Evolutionary conservation across 2,888 invertebrate species (phyloP).

Genomic region (Drosophila siamana): DNA sequence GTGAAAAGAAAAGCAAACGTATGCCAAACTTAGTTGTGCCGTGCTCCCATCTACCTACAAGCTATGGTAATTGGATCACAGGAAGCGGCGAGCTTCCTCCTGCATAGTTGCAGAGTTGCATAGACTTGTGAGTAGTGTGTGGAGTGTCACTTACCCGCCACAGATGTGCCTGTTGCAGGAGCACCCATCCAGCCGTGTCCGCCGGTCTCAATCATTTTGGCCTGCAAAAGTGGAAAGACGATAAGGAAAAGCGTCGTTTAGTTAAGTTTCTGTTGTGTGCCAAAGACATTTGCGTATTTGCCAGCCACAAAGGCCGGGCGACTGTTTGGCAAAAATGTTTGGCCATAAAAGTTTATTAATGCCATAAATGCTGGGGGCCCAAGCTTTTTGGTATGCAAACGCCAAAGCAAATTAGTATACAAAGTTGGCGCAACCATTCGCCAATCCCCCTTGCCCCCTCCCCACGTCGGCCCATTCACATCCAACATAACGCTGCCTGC

Average conservation of each 20-base stretch:
- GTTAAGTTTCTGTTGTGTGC: conserved; percentile 9
- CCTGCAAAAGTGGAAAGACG: conserved; percentile 66
- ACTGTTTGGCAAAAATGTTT: conserved; percentile 41
- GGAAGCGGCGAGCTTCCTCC: conserved; percentile 7
- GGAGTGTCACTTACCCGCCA: conserved; percentile 81
- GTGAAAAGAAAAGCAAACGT: conserved; percentile 29
- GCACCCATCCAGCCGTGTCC: conserved; percentile 84
- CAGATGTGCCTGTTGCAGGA: conserved; percentile 83
- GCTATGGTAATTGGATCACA: conserved; percentile 45
- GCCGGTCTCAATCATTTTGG: conserved; percentile 84
- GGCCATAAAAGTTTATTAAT: conserved; percentile 80
- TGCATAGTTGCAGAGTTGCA: conserved; percentile 1
- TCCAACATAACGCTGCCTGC: too few species aligned
- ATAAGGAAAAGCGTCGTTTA: conserved; percentile 50
- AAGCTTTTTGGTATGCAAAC: conserved; percentile 78
- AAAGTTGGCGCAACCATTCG: conserved; percentile 64
- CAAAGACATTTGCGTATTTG: conserved; percentile 45
- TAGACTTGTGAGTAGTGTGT: conserved; percentile 2
- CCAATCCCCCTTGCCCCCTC: too few species aligned
- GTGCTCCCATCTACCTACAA: background rate
- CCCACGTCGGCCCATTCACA: too few species aligned
- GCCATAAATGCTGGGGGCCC: conserved; percentile 77
- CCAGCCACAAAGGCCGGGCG: conserved; percentile 26
- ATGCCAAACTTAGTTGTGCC: conserved; percentile 49
- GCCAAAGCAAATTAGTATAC: conserved; percentile 80